Base-by-base conservation (phyloP, 2,888 invertebrate genomes). In the Malthinus flaveolus region DNA sequence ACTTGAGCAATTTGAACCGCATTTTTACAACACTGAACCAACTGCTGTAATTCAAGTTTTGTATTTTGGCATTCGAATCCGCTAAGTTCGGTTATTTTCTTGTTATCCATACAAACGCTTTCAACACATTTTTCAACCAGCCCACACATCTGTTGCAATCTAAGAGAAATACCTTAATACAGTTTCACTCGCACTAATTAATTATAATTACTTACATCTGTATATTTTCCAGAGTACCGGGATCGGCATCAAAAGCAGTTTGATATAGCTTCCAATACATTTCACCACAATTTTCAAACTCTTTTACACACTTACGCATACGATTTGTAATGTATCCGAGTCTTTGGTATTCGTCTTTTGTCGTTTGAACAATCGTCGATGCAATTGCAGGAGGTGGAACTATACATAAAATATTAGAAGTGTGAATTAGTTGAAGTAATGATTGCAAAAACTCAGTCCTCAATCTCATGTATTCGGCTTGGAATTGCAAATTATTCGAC, bases 311-410 rank as follows among this genome's bases (percentile, higher is more conserved):
- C 75, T 91, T 91, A 46, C 90, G 79, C 65, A 93, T 75, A 82
- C 91, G 91, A 72, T 87, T 86, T 0, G 91, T 89, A 1, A 92
- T 88, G 65, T 91, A 87, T 0, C 92, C 91, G 74, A 88, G 91
- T 65, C 89, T 84, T 67, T 90, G 88, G 52, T 90, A 82, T 68
- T 91, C 90, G 71, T 92, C 91, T 49, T 90, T 83, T 0, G 89
- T 87, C 36, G 86, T 86, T 65, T 90, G 88, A 0, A 93, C 93
- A 49, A 91, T 84, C 1, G 90, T 87, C 1, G 89, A 87, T 0
- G 96, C 95, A 54, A 95, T 93, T 0, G 95, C 95, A 0, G 96
- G 95, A 35, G 96, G 95, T 31, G 96, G 97, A 57, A 94, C 93
- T 58, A 95, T 91, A 71, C 92, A 91, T 35, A 93, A 82, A 58